phyloP scores from a whole-genome alignment of 2,888 invertebrate genomes.

The Synanthedon vespiformis region DNA sequence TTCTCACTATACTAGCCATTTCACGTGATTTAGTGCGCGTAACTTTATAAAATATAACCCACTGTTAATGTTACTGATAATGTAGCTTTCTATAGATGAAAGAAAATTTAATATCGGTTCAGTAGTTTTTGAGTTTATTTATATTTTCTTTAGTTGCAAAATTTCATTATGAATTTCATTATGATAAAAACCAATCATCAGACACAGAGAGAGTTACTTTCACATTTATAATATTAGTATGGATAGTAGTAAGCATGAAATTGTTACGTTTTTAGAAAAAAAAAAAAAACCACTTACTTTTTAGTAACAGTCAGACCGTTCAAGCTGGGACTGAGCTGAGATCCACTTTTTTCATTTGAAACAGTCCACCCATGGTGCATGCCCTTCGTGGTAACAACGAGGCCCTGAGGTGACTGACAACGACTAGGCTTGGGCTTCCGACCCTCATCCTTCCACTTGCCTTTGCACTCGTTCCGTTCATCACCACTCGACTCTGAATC shows the following conservation, averaged over 20 bases:
- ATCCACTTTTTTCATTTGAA: conserved; percentile 46
- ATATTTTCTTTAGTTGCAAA: too few relatives aligned
- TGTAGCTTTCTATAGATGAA: too few relatives aligned
- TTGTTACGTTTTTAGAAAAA: too few relatives aligned
- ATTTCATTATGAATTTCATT: too few relatives aligned
- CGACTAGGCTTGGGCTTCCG: conserved; percentile 42
- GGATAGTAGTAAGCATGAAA: too few relatives aligned
- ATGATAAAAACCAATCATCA: too few relatives aligned
- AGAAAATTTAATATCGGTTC: too few relatives aligned
- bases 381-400: conserved; percentile 46
- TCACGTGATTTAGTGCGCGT: not conserved
- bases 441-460: conserved; percentile 14
- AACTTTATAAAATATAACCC: not conserved
- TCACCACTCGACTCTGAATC: conserved; percentile 71
- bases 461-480: conserved; percentile 29
- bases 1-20: not conserved
- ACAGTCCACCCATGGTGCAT: conserved; percentile 59
- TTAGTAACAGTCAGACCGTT: conserved; percentile 56
- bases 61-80: too few relatives aligned
- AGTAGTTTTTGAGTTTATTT: too few relatives aligned
- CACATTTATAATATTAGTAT: too few relatives aligned
- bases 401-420: conserved; percentile 36
- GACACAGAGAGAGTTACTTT: too few relatives aligned
- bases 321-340: conserved; percentile 57
- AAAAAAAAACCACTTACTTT: conserved; percentile 29